phyloP scores from a whole-genome alignment of 2,797 vertebrate genomes.

The Syngnathus acus region DNA sequence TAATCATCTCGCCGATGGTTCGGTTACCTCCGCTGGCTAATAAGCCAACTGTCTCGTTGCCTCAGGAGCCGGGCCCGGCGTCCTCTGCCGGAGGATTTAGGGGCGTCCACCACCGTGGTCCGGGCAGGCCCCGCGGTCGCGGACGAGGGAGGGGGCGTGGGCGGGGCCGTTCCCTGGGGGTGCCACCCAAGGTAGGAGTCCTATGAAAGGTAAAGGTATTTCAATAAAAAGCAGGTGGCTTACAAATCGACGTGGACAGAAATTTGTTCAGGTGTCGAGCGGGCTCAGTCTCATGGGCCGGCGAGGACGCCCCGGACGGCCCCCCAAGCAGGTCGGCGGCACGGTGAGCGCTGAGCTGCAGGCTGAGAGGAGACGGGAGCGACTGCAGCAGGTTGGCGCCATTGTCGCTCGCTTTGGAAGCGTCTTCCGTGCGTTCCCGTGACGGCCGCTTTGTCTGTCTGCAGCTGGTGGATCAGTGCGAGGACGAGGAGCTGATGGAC shows the following conservation, averaged over 20 bases:
- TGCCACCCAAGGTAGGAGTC: constrained; percentile 39
- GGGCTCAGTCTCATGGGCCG: constrained; percentile 51
- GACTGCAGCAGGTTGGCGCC: constrained; percentile 75
- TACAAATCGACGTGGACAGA: not conserved
- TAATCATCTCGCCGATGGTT: not conserved
- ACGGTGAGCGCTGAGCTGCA: constrained; percentile 57
- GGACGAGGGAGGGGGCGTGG: constrained; percentile 55
- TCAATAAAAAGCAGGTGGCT: not conserved
- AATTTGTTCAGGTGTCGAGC: constrained; percentile 37
- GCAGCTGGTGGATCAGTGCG: constrained; percentile 80
- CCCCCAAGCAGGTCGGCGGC: constrained; percentile 60
- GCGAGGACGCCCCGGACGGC: constrained; percentile 68
- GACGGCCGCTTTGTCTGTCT: constrained; percentile 1
- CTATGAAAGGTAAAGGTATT: too few species aligned
- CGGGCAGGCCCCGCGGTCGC: constrained; percentile 59
- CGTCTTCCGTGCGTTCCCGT: not conserved
- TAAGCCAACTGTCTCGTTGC: not conserved
- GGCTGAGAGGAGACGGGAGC: constrained; percentile 66
- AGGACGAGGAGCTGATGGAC: constrained; percentile 82
- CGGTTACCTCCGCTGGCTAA: not conserved
- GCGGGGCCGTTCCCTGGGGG: constrained; percentile 25
- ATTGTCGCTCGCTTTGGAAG: not conserved
- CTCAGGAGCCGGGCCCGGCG: constrained; percentile 37
- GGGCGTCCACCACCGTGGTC: constrained; percentile 48
- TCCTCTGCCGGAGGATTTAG: constrained; percentile 41